Base-by-base conservation (phyloP, 2,797 vertebrate species). In the Sebastolobus altivelis region DNA sequence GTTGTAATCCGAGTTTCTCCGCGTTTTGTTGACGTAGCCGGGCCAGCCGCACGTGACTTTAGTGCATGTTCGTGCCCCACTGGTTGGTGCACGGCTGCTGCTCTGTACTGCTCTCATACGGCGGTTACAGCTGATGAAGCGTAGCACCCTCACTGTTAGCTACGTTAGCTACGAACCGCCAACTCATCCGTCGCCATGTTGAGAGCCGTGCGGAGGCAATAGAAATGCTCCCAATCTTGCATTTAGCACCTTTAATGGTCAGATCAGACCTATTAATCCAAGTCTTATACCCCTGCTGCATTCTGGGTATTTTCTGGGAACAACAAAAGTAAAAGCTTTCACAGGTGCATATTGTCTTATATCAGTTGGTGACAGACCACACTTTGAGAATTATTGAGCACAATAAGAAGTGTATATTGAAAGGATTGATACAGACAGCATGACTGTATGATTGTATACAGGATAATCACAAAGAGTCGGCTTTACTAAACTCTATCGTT, bases 401-500 rank as follows among this genome's bases (percentile, higher is more conserved):
- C 35, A 76, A 72, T 67, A 59, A 31, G 58, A 49, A 25, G 13
- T 52, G 33, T 37, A 35, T 61, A 62, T 73, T 69, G 35, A 73
- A 69, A 68, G 33, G 40, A 67, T 43, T 77, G 65, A 66, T 67
- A 59, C 35, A 72, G 72, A 63, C 1, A 25, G 25, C 46, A 10
- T 20, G 72, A 52, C 56, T 79, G 58, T 62, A 27, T 43, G 31
- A 74, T 46, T n/a, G 63, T 60, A 40, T 68, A 25, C 37, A 52
- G 67, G 52, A 83, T 75, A 71, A 82, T 83, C 74, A 38, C 52
- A 67, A 8, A 65, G 25, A 85, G 37, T 80, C 70, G 43, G 25
- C 58, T 13, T 14, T 6, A 33, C 46, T 77, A 43, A 82, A 4
- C 71, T 65, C 63, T 46, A 20, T 81, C 67, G 6, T 37, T 80